These are phyloP conservation scores for Petrolisthes cinctipes DNA, from an alignment of 2,888 invertebrate genomes.

Conservation along the genomic window DNA sequence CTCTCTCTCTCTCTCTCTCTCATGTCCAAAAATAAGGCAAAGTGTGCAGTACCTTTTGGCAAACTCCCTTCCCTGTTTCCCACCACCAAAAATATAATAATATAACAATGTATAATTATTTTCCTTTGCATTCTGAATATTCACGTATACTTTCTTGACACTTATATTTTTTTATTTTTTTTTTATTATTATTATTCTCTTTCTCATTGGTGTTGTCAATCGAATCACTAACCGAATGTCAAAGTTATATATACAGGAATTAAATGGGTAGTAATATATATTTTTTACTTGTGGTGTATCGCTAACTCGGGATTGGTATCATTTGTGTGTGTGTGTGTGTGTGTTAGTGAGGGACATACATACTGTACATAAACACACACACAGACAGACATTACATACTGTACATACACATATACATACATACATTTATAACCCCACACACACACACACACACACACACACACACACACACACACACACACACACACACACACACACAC, in stretches of 20 bases:
- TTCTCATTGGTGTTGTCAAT: not conserved
- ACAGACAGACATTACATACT: not conserved
- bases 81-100: not conserved
- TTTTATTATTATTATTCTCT: not conserved
- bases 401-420: not conserved
- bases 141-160: not conserved
- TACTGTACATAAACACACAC: not conserved
- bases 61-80: not conserved
- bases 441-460: not conserved
- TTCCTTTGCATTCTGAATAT: not conserved
- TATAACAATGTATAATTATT: not conserved
- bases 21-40: not conserved
- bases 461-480: not conserved
- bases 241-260: too few relatives aligned
- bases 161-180: not conserved
- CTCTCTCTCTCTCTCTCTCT: not conserved
- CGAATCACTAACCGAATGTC: not conserved
- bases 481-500: not conserved
- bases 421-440: not conserved
- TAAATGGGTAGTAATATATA: too few relatives aligned
- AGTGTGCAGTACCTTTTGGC: not conserved
- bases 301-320: too few relatives aligned
- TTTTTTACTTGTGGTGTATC: too few relatives aligned
- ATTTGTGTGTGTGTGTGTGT: too few relatives aligned
- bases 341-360: too few relatives aligned